Evolutionary conservation across 2,888 invertebrate genomes (phyloP).

Genomic region (Bursaphelenchus okinawaensis): DNA sequence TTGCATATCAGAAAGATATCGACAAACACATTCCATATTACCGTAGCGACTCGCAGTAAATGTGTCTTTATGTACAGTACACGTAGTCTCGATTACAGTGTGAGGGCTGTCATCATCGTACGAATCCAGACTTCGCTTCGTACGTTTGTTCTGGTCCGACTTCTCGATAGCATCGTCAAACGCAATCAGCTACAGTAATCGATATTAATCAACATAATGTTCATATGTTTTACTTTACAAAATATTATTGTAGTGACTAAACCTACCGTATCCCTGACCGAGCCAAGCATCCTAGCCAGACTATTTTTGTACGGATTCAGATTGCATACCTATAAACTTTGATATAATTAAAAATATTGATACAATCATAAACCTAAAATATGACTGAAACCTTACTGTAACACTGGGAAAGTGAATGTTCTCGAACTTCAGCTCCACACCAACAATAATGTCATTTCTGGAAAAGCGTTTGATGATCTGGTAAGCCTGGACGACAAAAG

Average conservation of each 20-base stretch:
- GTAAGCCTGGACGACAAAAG: conserved; percentile 49
- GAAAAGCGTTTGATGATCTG: conserved; percentile 47
- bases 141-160: conserved; percentile 18
- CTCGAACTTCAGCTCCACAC: conserved; percentile 56
- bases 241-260: background rate
- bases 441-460: conserved; percentile 56
- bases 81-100: background rate
- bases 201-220: conserved; percentile 1
- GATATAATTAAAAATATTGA: background rate
- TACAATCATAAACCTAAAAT: background rate
- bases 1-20: background rate
- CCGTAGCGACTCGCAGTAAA: conserved; percentile 5
- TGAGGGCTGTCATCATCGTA: background rate
- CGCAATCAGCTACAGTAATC: conserved; percentile 39
- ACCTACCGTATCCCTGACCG: conserved; percentile 45
- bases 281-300: conserved; percentile 39
- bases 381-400: conserved; percentile 25
- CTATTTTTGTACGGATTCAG: conserved; percentile 56
- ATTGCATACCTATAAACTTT: conserved; percentile 41
- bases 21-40: conserved; percentile 16
- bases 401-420: conserved; percentile 54
- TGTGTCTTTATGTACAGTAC: background rate
- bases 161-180: conserved; percentile 43
- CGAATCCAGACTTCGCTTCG: background rate
- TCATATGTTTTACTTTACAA: background rate